Conservation (phyloP, 2,113 vertebrate species). For the Dicerorhinus sumatrensis region DNA sequence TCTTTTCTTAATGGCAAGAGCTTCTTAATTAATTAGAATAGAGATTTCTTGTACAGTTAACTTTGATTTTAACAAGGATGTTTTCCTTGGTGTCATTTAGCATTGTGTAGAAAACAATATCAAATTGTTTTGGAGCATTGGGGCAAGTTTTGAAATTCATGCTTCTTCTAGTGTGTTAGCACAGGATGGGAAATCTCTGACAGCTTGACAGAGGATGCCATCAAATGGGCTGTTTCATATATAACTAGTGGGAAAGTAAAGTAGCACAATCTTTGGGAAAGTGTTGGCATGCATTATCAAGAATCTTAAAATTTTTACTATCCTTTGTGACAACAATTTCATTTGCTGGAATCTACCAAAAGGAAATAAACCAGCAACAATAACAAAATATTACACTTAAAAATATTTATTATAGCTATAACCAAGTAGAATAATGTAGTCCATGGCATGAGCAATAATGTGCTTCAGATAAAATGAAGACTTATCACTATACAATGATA, state of each 20-base stretch:
- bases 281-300: neutral
- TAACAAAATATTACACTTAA: neutral
- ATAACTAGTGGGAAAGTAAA: neutral
- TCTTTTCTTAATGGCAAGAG: neutral
- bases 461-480: neutral
- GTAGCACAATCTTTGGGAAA: neutral
- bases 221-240: neutral
- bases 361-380: neutral
- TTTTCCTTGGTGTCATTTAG: neutral
- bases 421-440: neutral
- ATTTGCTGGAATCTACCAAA: neutral
- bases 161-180: neutral
- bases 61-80: neutral
- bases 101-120: neutral
- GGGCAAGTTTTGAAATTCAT: neutral
- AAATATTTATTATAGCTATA: neutral
- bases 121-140: too few species aligned
- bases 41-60: neutral
- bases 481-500: neutral
- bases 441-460: neutral
- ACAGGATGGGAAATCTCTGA: neutral
- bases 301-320: neutral
- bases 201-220: too few species aligned
- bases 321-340: neutral
- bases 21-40: neutral